A percentile compares a stretch with the other conserved stretches of the same genome.
These are phyloP conservation scores for Stichodactyla helianthus DNA, from an alignment of 64 coral and sea anemone species.

Conservation along the genomic window DNA sequence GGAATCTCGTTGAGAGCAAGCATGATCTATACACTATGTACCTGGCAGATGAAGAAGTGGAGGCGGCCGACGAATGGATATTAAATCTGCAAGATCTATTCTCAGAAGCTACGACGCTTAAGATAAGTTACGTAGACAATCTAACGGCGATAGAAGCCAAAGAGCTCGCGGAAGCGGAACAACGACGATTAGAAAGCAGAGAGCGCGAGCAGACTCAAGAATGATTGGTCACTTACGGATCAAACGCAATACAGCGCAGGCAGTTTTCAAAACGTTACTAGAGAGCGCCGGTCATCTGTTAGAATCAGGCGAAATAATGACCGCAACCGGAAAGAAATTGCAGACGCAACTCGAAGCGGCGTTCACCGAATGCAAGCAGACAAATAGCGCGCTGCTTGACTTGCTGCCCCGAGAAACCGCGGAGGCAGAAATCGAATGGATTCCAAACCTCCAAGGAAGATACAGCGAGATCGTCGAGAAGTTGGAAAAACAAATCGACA, in stretches of 20 bases:
- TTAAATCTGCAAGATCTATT: neutral
- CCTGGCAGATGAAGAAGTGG: slow-evolving; percentile 3
- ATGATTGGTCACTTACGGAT: slow-evolving; percentile 13
- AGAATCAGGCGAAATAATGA: neutral
- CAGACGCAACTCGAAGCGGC: slow-evolving; percentile 30
- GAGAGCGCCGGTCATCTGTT: slow-evolving; percentile 6
- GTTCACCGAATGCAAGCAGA: slow-evolving; percentile 38
- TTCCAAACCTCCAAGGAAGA: slow-evolving; percentile 18
- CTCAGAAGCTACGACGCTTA: slow-evolving; percentile 1
- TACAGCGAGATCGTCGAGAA: slow-evolving; percentile 17
- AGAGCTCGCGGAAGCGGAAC: slow-evolving; percentile 13
- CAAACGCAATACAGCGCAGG: slow-evolving; percentile 13
- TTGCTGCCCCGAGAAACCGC: slow-evolving; percentile 10
- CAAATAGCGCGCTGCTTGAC: slow-evolving; percentile 19
- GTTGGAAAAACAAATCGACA: neutral
- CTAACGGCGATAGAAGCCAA: neutral
- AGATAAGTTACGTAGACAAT: slow-evolving; percentile 2
- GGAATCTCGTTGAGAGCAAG: slow-evolving; percentile 65
- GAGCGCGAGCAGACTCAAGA: slow-evolving; percentile 15
- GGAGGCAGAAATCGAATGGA: slow-evolving; percentile 39
- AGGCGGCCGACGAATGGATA: slow-evolving; percentile 4
- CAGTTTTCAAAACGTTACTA: slow-evolving; percentile 12
- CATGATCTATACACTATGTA: slow-evolving; percentile 22
- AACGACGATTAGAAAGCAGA: neutral
- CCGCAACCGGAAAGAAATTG: neutral